phyloP scores from a whole-genome alignment of 2,113 vertebrate genomes.

The Bubalus kerabau region DNA sequence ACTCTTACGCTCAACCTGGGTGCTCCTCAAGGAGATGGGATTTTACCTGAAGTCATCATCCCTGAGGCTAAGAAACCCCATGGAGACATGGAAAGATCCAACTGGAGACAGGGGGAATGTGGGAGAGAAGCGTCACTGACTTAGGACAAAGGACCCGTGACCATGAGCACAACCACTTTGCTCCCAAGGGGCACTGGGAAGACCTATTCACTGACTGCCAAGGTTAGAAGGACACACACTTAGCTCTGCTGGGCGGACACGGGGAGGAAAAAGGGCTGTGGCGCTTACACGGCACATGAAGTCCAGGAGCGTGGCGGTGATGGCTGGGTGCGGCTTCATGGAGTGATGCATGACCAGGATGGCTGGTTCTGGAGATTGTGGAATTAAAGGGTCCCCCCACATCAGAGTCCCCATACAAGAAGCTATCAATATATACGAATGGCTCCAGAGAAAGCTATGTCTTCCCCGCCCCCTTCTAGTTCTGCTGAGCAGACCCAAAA shows the following conservation, averaged over 20 bases:
- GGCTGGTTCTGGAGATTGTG: constrained; percentile 86
- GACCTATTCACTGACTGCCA: background rate
- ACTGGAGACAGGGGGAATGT: background rate
- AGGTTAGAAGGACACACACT: background rate
- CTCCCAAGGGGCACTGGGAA: background rate
- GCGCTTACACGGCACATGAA: constrained; percentile 96
- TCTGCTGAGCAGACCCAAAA: background rate
- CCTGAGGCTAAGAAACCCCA: background rate
- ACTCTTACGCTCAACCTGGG: background rate
- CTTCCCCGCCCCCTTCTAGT: background rate
- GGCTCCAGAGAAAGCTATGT: background rate
- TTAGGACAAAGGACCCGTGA: fast-evolving
- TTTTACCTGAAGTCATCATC: background rate
- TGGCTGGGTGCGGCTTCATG: constrained; percentile 98
- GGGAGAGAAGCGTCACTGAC: background rate
- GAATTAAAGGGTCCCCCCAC: background rate
- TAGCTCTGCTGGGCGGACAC: background rate
- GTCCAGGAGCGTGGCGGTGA: constrained; percentile 96
- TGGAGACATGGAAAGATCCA: background rate
- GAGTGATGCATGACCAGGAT: constrained; percentile 99
- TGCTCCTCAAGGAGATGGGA: background rate
- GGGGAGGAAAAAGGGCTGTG: fast-evolving
- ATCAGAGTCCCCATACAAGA: background rate
- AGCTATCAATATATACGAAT: background rate
- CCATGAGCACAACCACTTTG: background rate